Base-by-base conservation (phyloP, 1,140 invertebrate species). In the Tachypleus tridentatus region DNA sequence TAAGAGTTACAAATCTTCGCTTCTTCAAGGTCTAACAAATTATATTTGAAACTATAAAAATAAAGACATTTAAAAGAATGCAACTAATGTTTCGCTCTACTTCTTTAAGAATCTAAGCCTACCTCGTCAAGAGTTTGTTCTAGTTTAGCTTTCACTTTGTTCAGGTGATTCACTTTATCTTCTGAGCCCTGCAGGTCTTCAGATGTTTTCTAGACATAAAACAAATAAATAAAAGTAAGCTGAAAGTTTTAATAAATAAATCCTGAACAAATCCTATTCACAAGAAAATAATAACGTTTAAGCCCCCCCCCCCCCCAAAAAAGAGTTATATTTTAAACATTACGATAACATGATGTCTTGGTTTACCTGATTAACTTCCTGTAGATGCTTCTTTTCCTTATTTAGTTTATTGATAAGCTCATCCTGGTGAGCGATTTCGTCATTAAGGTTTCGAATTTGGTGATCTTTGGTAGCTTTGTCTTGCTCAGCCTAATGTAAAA, bases 351-450 rank as follows among this genome's bases (percentile, higher is more conserved):
- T 2, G 29, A 29, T 29, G 29, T 29, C 29, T 29, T 56, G 5
- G 11, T 3, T 56, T 62, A 67, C 66, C 48, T 73, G 93, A 79
- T 87, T 93, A 73, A 86, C 82, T 78, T 99, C 97, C 64, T 95
- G 93, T 73, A 94, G 85, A 73, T 92, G 85, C 80, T 98, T 98
- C 88, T 98, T 98, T 76, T 98, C 96, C 80, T 98, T 98, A 84
- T 95, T 96, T 74, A 99, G 82, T 80, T 98, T 99, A 82, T 97
- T 96, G 82, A 99, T 97, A 76, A 96, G 86, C 77, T 99, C 97
- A 76, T 99, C 97, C 80, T 98, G 96, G 79, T 96, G 91, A 73
- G 94, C 93, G 82, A 99, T 98, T 79, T 97, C 94, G 74, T 97
- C 97, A 80, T 98, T 97, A 76, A 98, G 85, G 80, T 94, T 98